Percentiles rank a stretch among this genome's conserved stretches.
Conservation (phyloP, 2,113 vertebrate species). For the Hemichromis elongatus region DNA sequence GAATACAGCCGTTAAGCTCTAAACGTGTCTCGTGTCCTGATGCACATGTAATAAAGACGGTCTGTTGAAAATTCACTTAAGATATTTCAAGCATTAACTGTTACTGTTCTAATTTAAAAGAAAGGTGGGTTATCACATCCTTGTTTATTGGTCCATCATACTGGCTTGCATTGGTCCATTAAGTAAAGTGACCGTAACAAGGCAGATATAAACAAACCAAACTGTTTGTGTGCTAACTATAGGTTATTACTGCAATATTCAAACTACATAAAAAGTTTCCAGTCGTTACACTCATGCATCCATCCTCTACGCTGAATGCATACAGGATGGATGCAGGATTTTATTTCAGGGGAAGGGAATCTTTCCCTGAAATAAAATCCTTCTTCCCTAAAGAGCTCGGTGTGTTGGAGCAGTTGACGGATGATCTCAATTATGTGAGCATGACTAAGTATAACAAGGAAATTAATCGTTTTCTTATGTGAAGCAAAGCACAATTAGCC, state of each 20-base stretch:
- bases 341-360: too few species aligned
- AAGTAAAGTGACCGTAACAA: background rate
- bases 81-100: background rate
- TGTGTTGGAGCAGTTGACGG: background rate
- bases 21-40: background rate
- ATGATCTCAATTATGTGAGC: background rate
- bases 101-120: background rate
- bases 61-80: background rate
- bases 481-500: background rate
- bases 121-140: background rate
- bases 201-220: background rate
- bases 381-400: fast-evolving
- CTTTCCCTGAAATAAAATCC: background rate
- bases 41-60: background rate
- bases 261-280: background rate
- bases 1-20: fast-evolving
- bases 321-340: too few species aligned
- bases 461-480: fast-evolving
- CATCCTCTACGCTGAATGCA: too few species aligned
- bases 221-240: background rate
- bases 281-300: background rate
- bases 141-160: background rate
- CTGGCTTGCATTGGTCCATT: background rate
- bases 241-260: background rate
- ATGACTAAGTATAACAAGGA: background rate